These are phyloP conservation scores for Bedellia somnulentella DNA, from an alignment of 2,888 invertebrate genomes.

Conservation along the genomic window DNA sequence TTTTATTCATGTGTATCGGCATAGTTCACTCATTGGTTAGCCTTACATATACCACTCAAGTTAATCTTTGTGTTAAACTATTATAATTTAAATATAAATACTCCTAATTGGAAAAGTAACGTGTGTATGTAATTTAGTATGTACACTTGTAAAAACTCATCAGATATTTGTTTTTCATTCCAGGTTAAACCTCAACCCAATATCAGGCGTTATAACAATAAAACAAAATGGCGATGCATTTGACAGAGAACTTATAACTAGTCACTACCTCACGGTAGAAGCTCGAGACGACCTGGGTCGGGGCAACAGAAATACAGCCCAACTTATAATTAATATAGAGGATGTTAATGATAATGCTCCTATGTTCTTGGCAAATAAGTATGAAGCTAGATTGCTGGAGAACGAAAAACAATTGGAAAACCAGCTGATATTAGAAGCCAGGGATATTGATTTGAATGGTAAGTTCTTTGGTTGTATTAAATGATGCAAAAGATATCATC, in stretches of 20 bases:
- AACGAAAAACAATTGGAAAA: conserved; percentile 79
- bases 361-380: conserved; percentile 77
- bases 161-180: conserved; percentile 12
- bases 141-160: no score
- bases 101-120: no score
- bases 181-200: conserved; percentile 77
- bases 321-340: conserved; percentile 77
- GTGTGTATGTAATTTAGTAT: no score
- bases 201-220: conserved; percentile 84
- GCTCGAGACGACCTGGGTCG: conserved; percentile 85
- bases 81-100: no score
- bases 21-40: no score
- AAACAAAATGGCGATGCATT: conserved; percentile 74
- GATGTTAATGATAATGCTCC: conserved; percentile 93
- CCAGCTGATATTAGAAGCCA: conserved; percentile 75
- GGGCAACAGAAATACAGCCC: conserved; percentile 79
- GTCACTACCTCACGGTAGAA: conserved; percentile 85
- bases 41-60: no score
- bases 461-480: conserved; percentile 9
- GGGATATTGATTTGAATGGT: conserved; percentile 85
- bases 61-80: no score
- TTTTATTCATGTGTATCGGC: no score
- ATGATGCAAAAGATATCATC: not conserved
- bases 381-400: conserved; percentile 82
- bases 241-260: conserved; percentile 81